Conservation (phyloP, 37 sponge, comb jelly and placozoan species). For the Oopsacas minuta region DNA sequence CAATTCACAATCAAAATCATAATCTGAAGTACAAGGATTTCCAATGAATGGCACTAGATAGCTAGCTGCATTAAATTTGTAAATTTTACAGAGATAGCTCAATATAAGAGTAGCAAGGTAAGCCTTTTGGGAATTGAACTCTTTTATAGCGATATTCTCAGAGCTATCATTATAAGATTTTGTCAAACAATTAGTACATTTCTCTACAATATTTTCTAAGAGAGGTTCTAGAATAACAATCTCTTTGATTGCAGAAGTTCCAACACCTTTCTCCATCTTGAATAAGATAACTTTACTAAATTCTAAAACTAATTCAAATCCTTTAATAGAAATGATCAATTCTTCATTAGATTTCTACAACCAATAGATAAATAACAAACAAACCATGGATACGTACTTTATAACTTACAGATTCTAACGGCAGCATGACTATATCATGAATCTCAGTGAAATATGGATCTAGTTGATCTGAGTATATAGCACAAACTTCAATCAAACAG, state of each 20-base stretch:
- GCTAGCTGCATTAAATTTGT: background rate
- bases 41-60: constrained; percentile 1
- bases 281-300: background rate
- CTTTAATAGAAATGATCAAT: background rate
- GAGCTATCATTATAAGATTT: background rate
- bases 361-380: background rate
- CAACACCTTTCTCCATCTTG: background rate
- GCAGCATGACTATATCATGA: background rate
- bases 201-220: background rate
- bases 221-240: background rate
- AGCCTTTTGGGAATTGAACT: background rate
- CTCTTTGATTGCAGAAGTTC: background rate
- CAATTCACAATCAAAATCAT: background rate
- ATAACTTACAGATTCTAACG: background rate
- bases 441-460: background rate
- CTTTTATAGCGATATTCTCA: background rate
- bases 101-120: background rate
- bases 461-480: background rate
- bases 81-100: constrained; percentile 3
- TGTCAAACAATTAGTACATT: background rate
- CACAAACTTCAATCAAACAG: background rate
- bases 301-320: background rate
- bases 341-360: constrained; percentile 7
- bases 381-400: too few relatives aligned
- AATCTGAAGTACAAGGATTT: background rate